Conservation (phyloP, 1,140 invertebrate species). For the Aporrectodea caliginosa region DNA sequence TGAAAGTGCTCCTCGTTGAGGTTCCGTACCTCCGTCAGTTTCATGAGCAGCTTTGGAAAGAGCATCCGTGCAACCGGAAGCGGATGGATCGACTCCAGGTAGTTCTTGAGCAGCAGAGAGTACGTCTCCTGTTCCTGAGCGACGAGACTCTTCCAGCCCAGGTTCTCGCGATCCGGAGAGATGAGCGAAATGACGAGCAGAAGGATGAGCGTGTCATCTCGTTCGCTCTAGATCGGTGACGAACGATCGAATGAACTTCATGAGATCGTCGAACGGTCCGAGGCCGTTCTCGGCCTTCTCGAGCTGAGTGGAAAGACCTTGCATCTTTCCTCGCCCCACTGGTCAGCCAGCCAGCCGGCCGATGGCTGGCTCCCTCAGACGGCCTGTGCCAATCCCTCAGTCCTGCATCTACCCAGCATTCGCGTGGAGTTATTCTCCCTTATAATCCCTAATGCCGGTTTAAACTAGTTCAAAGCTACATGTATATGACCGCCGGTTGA, state of each 20-base stretch:
- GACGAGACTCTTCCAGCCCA: constrained; percentile 48
- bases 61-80: constrained; percentile 44
- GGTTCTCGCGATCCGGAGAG: constrained; percentile 56
- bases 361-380: too few relatives aligned
- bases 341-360: too few relatives aligned
- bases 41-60: constrained; percentile 59
- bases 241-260: neutral
- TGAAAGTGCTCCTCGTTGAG: constrained; percentile 55
- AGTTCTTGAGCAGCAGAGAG: constrained; percentile 55
- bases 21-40: constrained; percentile 59
- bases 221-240: constrained; percentile 53
- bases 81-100: constrained; percentile 57
- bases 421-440: too few relatives aligned
- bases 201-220: constrained; percentile 56
- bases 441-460: too few relatives aligned
- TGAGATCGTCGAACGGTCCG: neutral
- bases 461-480: too few relatives aligned
- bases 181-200: constrained; percentile 58
- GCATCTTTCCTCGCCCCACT: too few relatives aligned
- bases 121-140: constrained; percentile 57
- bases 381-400: too few relatives aligned
- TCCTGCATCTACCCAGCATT: too few relatives aligned
- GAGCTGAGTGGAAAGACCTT: too few relatives aligned
- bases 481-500: too few relatives aligned
- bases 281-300: neutral